Evolutionary conservation across 2,797 vertebrate genomes (phyloP).

Genomic region (Ctenochaetus hawaiiensis): DNA sequence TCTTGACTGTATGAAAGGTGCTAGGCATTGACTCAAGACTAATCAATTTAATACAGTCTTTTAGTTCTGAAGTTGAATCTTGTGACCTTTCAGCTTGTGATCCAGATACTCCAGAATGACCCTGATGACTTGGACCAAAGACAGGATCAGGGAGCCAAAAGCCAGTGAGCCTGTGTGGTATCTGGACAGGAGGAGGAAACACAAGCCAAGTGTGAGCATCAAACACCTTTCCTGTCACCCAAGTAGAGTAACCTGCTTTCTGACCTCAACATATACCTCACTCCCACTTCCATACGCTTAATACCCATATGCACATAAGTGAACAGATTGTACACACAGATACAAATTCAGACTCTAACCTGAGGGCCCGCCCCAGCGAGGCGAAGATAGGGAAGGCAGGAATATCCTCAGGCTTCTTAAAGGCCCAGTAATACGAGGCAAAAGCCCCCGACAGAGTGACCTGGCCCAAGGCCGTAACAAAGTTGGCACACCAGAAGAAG

Average conservation of each 20-base stretch:
- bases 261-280: conserved; percentile 16
- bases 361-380: conserved; percentile 91
- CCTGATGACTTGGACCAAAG: conserved; percentile 92
- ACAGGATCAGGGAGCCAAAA: conserved; percentile 93
- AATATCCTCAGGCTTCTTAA: conserved; percentile 93
- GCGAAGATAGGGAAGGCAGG: conserved; percentile 92
- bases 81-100: conserved; percentile 92
- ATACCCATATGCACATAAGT: background rate
- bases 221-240: background rate
- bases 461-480: conserved; percentile 95
- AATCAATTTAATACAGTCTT: background rate
- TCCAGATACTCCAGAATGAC: conserved; percentile 95
- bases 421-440: conserved; percentile 98
- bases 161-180: conserved; percentile 97
- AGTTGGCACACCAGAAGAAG: conserved; percentile 98
- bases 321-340: background rate
- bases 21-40: too few relatives aligned
- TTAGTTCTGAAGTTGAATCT: background rate
- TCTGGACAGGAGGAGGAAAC: conserved; percentile 75
- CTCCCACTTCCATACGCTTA: background rate
- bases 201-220: conserved; percentile 24
- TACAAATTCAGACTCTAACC: conserved; percentile 78
- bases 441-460: conserved; percentile 95
- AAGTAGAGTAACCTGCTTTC: background rate
- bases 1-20: too few relatives aligned